phyloP scores from a whole-genome alignment of 2,797 vertebrate genomes.

The Hippopotamyrus pictus region DNA sequence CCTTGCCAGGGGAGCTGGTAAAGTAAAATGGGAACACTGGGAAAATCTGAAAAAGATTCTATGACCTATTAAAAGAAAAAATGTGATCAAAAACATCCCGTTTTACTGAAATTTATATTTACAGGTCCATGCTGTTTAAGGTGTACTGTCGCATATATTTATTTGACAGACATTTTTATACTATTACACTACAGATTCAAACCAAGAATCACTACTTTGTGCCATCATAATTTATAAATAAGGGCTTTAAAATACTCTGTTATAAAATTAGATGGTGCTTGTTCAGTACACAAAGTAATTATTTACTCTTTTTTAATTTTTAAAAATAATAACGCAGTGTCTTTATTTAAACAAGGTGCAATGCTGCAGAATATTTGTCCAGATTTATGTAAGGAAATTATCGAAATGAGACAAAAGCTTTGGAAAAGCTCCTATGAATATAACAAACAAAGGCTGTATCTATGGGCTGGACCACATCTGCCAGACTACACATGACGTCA shows the following conservation, averaged over 20 bases:
- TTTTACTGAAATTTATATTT: background rate
- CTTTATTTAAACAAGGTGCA: conserved; percentile 27
- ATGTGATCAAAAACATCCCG: background rate
- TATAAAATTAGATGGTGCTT: background rate
- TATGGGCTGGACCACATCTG: background rate
- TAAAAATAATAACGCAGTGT: conserved; percentile 17
- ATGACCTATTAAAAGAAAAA: background rate
- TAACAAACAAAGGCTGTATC: background rate
- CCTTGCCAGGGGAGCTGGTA: background rate
- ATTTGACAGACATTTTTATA: conserved; percentile 1
- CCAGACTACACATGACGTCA: background rate
- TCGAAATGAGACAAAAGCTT: background rate
- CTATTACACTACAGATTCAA: background rate
- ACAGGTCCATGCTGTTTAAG: background rate
- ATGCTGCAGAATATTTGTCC: conserved; percentile 24
- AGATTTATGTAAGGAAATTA: conserved; percentile 23
- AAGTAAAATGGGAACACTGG: background rate
- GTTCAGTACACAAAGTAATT: background rate
- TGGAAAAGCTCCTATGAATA: background rate
- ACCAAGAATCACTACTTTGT: background rate
- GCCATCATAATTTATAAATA: background rate
- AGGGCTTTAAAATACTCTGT: background rate
- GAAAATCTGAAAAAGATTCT: background rate
- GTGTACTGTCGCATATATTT: background rate
- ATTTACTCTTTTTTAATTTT: background rate